phyloP scores from a whole-genome alignment of 2,888 invertebrate species.

The Chalcosyrphus nemorum region DNA sequence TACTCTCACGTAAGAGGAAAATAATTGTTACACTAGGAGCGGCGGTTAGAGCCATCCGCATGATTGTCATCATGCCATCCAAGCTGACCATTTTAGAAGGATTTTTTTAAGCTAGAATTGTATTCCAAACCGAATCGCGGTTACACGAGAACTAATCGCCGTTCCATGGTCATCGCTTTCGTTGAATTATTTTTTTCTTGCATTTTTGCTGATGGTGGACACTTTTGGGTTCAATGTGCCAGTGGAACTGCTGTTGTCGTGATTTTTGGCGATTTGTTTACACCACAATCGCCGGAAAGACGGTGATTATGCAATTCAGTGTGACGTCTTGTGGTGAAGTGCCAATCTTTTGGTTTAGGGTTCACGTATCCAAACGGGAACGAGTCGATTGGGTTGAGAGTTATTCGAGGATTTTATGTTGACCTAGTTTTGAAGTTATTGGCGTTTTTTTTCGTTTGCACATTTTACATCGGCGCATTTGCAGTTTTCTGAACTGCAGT shows the following conservation, averaged over 20 bases:
- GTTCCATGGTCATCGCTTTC: constrained; percentile 79
- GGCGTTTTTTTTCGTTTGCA: too few species aligned
- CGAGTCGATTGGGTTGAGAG: too few species aligned
- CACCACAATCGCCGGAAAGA: not conserved
- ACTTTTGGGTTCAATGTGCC: constrained; percentile 24
- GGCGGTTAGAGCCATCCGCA: constrained; percentile 85
- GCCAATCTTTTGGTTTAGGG: too few species aligned
- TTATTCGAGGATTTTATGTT: too few species aligned
- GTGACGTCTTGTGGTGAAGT: constrained; percentile 40
- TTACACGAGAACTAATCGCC: constrained; percentile 23
- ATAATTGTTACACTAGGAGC: constrained; percentile 87
- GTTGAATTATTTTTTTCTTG: too few species aligned
- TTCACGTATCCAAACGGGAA: too few species aligned
- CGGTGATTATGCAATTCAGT: not conserved
- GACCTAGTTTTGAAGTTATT: too few species aligned
- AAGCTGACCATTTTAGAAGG: constrained; percentile 70
- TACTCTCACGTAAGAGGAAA: constrained; percentile 85
- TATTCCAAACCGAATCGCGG: constrained; percentile 12
- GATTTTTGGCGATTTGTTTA: constrained; percentile 22
- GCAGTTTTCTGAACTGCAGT: too few species aligned
- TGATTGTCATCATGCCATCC: constrained; percentile 83
- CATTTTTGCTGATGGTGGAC: constrained; percentile 28
- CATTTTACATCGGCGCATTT: too few species aligned
- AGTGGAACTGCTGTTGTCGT: not conserved
- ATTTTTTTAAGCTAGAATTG: not conserved